These are phyloP conservation scores for Amphiura filiformis DNA, from an alignment of 35 echinoderm and acorn worm genomes.

Conservation along the genomic window DNA sequence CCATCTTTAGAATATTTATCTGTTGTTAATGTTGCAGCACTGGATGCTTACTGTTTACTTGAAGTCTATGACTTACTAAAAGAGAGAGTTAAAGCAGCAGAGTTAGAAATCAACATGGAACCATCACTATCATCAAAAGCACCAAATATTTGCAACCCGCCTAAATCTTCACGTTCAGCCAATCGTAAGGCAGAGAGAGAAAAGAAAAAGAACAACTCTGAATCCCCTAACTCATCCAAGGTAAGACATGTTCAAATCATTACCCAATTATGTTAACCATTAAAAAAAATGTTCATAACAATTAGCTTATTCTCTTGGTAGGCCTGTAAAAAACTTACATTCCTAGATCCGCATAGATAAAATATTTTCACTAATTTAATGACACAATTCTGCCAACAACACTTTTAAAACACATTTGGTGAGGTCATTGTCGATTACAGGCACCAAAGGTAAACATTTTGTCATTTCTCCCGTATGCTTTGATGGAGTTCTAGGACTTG, in stretches of 20 bases:
- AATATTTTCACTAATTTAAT: no score
- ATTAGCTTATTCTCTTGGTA: background rate
- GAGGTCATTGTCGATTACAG: no score
- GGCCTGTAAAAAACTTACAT: background rate
- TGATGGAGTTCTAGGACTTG: no score
- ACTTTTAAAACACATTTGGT: no score
- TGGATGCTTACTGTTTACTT: conserved; percentile 90
- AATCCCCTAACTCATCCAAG: background rate
- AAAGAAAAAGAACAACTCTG: conserved; percentile 35
- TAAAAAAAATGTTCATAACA: background rate
- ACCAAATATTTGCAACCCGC: background rate
- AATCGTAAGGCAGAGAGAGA: conserved; percentile 26
- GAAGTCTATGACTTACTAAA: conserved; percentile 78
- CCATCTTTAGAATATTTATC: no score
- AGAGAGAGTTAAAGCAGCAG: conserved; percentile 14
- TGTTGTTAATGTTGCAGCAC: conserved; percentile 30
- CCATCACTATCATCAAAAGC: conserved; percentile 16
- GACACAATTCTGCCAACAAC: no score
- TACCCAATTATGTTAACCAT: background rate
- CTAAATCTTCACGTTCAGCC: conserved; percentile 18
- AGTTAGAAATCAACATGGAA: conserved; percentile 57
- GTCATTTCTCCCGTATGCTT: no score
- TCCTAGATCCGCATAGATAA: no score
- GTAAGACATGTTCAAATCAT: background rate
- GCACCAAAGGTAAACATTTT: no score